These are phyloP conservation scores for Anarhynchus alexandrinus DNA, from an alignment of 2,113 vertebrate genomes.

Conservation along the genomic window DNA sequence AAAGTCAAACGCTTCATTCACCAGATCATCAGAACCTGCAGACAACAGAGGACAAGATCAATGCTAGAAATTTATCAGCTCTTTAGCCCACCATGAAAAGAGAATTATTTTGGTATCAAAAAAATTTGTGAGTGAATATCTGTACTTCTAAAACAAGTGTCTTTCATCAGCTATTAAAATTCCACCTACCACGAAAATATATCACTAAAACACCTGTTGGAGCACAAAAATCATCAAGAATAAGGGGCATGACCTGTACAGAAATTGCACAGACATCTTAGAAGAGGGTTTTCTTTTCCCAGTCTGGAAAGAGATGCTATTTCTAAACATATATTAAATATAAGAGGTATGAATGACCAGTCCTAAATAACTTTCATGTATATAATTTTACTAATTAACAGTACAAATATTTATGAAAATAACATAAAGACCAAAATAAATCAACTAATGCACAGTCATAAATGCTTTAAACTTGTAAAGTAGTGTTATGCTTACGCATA, in stretches of 20 bases:
- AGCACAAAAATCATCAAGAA: background rate
- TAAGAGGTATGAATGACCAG: background rate
- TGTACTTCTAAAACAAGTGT: background rate
- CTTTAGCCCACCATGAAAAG: background rate
- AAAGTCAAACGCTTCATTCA: constrained; percentile 97
- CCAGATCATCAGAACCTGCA: constrained; percentile 94
- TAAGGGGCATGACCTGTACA: background rate
- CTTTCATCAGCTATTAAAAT: background rate
- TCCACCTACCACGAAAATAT: background rate
- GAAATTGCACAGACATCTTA: background rate
- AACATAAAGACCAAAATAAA: background rate
- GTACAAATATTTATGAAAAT: background rate
- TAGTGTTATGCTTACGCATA: background rate
- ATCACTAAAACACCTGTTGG: background rate
- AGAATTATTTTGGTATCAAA: background rate
- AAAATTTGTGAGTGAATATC: background rate
- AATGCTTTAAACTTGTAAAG: background rate
- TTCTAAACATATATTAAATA: background rate
- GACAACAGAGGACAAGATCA: constrained; percentile 37
- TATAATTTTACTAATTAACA: background rate
- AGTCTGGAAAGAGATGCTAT: background rate
- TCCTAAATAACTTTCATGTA: background rate
- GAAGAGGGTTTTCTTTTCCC: background rate
- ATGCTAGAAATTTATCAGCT: background rate
- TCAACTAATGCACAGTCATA: background rate